Evolutionary conservation across 2,797 vertebrate genomes (phyloP).

Genomic region (Sylvia borin): DNA sequence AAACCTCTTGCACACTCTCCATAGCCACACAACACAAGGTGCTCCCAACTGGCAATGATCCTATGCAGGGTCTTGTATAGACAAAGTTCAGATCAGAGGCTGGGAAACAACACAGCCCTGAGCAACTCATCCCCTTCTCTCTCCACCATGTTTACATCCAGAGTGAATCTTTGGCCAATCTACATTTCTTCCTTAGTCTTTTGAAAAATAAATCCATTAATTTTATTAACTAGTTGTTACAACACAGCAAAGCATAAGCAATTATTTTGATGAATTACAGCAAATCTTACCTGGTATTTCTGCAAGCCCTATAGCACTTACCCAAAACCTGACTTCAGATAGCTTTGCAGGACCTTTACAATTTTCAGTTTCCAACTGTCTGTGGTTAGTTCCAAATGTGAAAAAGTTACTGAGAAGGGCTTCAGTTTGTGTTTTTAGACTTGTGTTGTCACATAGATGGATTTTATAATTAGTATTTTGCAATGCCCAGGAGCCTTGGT

Average conservation of each 20-base stretch:
- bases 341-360: not conserved
- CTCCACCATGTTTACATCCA: not conserved
- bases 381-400: not conserved
- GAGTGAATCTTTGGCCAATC: not conserved
- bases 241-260: not conserved
- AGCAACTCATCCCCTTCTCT: not conserved
- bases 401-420: not conserved
- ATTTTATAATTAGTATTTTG: not conserved
- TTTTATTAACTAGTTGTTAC: not conserved
- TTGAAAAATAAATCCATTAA: not conserved
- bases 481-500: not conserved
- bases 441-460: not conserved
- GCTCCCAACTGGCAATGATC: not conserved
- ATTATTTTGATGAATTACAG: not conserved
- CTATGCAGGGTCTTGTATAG: not conserved
- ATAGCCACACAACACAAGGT: not conserved
- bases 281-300: not conserved
- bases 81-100: not conserved
- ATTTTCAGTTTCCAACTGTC: not conserved
- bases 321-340: not conserved
- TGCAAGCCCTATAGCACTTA: not conserved
- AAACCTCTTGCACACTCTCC: not conserved
- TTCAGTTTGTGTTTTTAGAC: not conserved
- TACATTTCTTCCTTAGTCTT: not conserved
- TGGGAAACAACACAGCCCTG: not conserved